Base-by-base conservation (phyloP, 2,888 invertebrate species). In the Heterodera filipjevi region DNA sequence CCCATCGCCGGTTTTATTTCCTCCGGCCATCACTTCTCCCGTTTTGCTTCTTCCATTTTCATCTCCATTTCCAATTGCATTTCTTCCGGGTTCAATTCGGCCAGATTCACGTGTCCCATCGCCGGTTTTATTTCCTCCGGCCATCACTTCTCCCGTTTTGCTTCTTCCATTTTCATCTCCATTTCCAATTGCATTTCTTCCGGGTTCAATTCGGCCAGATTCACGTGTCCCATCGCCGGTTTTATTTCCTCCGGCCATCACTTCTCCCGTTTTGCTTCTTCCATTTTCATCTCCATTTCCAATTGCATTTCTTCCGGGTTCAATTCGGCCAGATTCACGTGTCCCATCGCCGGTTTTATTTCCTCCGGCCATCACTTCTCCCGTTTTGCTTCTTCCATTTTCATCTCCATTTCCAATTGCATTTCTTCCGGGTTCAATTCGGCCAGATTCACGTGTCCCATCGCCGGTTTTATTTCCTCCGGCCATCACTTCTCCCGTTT, bases 141-240 rank as follows among this genome's bases (percentile, higher is more conserved):
- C 27, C 66, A 72, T 32, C 22, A 72, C 49, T 68, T 30, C 49
- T n/a, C 73, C 33, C 66, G 39, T 33, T 35, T 66, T 66, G 71
- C 78, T 49, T 79, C 76, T 77, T 76, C 71, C 16, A 75, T 66
- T 46, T 79, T 82, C 78, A 19, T 33, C 44, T 27, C n/a, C n/a
- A n/a, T n/a, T n/a, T n/a, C n/a, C n/a, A n/a, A 10, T 22, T 33
- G 5, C 10, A 35, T 72, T 30, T 39, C 8, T 72, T 39, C 72
- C 39, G 35, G 35, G 16, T 53, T 46, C 27, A n/a, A n/a, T n/a
- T n/a, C n/a, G n/a, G n/a, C n/a, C n/a, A n/a, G n/a, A n/a, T n/a
- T n/a, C n/a, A n/a, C n/a, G n/a, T n/a, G n/a, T n/a, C n/a, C n/a
- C n/a, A 12, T 44, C 59, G 19, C 73, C 46, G 8, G 46, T n/a